These are phyloP conservation scores for Mycteria americana DNA, from an alignment of 2,797 vertebrate genomes.

Conservation along the genomic window DNA sequence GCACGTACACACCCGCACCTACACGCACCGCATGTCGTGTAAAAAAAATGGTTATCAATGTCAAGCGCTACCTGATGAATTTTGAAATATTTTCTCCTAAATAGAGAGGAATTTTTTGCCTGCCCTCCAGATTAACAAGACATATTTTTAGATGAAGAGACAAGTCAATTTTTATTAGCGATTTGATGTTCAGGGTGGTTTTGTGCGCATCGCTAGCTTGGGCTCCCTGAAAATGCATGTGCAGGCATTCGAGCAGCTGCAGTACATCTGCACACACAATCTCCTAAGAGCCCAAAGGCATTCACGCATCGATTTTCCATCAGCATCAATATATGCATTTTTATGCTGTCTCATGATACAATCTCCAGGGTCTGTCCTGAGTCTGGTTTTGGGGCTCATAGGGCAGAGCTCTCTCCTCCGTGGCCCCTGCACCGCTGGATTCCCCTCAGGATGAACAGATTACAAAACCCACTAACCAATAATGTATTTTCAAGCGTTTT, in stretches of 20 bases:
- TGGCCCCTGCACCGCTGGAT: background rate
- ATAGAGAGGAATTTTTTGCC: background rate
- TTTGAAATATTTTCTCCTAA: background rate
- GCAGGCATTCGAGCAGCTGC: background rate
- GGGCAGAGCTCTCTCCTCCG: background rate
- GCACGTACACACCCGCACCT: no score
- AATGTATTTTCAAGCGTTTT: background rate
- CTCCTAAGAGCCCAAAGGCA: background rate
- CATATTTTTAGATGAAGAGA: background rate
- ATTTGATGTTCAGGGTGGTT: background rate
- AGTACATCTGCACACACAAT: background rate
- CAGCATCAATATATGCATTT: background rate
- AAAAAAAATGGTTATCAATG: background rate
- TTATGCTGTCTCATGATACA: background rate
- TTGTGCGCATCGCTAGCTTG: background rate
- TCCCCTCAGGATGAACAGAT: background rate
- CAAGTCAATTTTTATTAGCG: background rate
- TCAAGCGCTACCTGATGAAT: background rate
- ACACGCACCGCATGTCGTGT: accelerated
- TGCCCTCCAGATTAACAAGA: background rate
- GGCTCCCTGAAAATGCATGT: background rate
- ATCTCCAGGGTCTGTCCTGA: background rate
- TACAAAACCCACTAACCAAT: background rate
- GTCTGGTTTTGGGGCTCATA: background rate
- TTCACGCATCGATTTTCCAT: background rate